These are phyloP conservation scores for Eublepharis macularius DNA, from an alignment of 2,113 vertebrate species.

Conservation along the genomic window DNA sequence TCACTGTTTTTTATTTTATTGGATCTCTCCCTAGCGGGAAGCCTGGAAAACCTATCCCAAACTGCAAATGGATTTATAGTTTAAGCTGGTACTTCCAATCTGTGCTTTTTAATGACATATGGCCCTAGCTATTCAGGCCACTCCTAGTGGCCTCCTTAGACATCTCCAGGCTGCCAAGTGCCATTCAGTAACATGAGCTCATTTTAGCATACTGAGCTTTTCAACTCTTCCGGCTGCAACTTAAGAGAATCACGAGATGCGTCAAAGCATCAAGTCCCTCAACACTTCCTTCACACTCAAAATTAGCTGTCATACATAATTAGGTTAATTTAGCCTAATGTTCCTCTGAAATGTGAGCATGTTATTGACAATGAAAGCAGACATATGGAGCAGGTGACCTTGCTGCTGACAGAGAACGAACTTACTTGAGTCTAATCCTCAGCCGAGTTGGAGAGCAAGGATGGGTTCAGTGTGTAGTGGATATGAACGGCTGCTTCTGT, in stretches of 20 bases:
- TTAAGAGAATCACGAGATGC: constrained; percentile 3
- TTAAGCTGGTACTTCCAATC: too few species aligned
- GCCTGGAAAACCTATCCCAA: too few species aligned
- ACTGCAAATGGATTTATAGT: too few species aligned
- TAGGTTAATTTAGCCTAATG: constrained; percentile 65
- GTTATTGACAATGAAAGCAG: constrained; percentile 70
- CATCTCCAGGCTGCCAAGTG: not conserved
- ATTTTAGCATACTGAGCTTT: constrained; percentile 8
- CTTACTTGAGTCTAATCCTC: not conserved
- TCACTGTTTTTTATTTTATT: too few species aligned
- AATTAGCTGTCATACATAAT: constrained; percentile 77
- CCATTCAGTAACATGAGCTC: not conserved
- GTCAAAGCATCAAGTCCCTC: constrained; percentile 52
- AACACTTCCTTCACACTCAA: constrained; percentile 64
- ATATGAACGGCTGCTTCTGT: not conserved
- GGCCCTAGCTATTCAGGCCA: constrained; percentile 17
- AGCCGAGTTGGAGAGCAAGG: not conserved
- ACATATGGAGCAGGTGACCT: constrained; percentile 69
- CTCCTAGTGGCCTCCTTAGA: not conserved
- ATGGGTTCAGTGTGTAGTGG: not conserved
- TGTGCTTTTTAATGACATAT: constrained; percentile 18
- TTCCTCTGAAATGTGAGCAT: constrained; percentile 56
- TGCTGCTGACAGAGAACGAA: constrained; percentile 35
- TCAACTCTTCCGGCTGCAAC: not conserved
- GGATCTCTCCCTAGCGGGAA: too few species aligned